These are phyloP conservation scores for Sebastes umbrosus DNA, from an alignment of 2,797 vertebrate species.

Conservation along the genomic window DNA sequence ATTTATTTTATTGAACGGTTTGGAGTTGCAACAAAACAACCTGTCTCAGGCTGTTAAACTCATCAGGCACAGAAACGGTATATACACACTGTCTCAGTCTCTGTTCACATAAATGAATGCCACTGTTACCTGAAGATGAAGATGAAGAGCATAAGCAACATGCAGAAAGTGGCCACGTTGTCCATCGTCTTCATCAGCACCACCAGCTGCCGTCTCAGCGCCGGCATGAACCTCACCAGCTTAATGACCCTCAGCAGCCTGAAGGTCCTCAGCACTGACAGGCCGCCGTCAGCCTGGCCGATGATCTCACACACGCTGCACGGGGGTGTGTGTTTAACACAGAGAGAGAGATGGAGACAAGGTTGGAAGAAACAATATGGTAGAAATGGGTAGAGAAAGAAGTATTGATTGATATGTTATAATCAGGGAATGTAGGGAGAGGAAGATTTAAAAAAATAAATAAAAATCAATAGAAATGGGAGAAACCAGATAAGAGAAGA, in stretches of 20 bases:
- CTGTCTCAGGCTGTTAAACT: background rate
- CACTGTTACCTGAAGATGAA: conserved; percentile 94
- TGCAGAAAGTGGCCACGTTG: conserved; percentile 98
- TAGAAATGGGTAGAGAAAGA: background rate
- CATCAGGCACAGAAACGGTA: background rate
- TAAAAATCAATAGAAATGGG: background rate
- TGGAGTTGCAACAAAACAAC: background rate
- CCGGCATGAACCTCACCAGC: conserved; percentile 97
- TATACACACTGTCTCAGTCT: background rate
- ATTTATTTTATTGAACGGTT: background rate
- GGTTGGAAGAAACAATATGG: background rate
- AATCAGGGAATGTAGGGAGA: background rate
- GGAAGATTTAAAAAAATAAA: background rate
- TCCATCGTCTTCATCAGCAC: conserved; percentile 99
- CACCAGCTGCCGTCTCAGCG: conserved; percentile 93
- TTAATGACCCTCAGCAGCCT: conserved; percentile 94
- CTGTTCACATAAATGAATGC: background rate
- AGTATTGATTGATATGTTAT: background rate
- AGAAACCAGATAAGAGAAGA: background rate
- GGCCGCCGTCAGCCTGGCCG: conserved; percentile 92
- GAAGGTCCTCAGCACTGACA: conserved; percentile 95
- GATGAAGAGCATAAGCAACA: conserved; percentile 98
- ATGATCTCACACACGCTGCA: conserved; percentile 93
- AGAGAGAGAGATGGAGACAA: background rate
- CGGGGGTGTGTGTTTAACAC: background rate